Evolutionary conservation across 2,888 invertebrate genomes (phyloP), one percentile per base, ranked within the genome.

Genomic region (Yponomeuta plumbellus): DNA sequence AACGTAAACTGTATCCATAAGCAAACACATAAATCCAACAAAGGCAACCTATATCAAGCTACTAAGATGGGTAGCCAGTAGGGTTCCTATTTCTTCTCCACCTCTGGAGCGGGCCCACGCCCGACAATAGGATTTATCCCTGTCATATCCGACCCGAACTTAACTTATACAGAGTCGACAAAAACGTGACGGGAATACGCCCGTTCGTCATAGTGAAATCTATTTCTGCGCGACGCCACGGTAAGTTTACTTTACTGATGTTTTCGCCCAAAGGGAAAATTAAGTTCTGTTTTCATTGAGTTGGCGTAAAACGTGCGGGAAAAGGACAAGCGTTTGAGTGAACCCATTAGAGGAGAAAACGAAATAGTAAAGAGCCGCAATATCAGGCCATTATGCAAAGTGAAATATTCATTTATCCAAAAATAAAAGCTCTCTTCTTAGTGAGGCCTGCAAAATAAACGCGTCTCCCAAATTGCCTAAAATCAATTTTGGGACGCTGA

Each of bases 131-230:
- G 76, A 73, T 76, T 61, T 80, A 75, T 77, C 76, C 79, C 69
- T 74, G 76, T 77, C 77, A 77, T 61, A 61, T 74, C 74, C 70
- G 75, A 71, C 72, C 72, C 68, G 69, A 72, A 70, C 74, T 73
- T 71, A 72, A 77, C 74, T 75, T 75, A 74, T 74, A 75, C 73
- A 69, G 72, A 68, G 58, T 68, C 57, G 68, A 74, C 75, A 76
- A 72, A 76, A 76, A 80, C 80, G 80, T 80, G 80, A 72, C 69
- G 66, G 62, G 75, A 77, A 76, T 79, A 71, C 66, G 65, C 66
- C 71, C 70, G 69, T 70, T 69, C 67, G 64, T 57, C 34, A 63
- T 66, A 66, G 58, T 44, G 58, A 56, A 56, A 34, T 61, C 66
- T 40, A 63, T 63, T 61, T 26, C 61, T 61, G 61, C 23, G 44